phyloP scores from a whole-genome alignment of 2,113 vertebrate species.

The Ictalurus furcatus region DNA sequence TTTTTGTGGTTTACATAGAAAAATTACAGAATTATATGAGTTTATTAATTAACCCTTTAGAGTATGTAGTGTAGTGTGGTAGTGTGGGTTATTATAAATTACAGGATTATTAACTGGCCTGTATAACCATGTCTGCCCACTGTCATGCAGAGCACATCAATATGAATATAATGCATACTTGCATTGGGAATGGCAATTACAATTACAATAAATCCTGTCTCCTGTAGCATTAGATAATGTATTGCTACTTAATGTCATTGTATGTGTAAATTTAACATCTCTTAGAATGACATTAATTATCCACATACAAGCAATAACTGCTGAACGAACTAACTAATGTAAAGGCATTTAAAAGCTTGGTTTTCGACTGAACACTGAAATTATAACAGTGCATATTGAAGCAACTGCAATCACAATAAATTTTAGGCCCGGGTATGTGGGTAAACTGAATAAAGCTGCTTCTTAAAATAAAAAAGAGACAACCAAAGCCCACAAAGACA shows the following conservation, averaged over 20 bases:
- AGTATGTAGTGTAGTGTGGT: constrained; percentile 14
- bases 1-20: neutral
- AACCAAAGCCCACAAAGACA: constrained; percentile 27
- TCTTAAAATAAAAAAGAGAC: constrained; percentile 41
- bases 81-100: neutral
- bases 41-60: constrained; percentile 1
- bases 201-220: constrained; percentile 16
- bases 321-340: constrained; percentile 23
- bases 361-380: constrained; percentile 34
- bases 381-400: constrained; percentile 42
- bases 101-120: neutral
- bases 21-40: neutral
- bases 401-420: constrained; percentile 17
- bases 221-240: constrained; percentile 12
- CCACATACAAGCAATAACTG: neutral
- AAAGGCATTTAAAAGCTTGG: constrained; percentile 47
- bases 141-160: constrained; percentile 26
- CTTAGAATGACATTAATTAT: neutral
- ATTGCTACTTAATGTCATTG: neutral
- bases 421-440: neutral
- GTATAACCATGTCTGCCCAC: constrained; percentile 18
- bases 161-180: constrained; percentile 3
- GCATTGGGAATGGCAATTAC: neutral
- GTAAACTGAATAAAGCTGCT: neutral
- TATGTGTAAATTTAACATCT: constrained; percentile 27